Percentiles rank a stretch among this genome's conserved stretches.
These are phyloP conservation scores for Acrocyrtus sp. DNA, from an alignment of 2,888 invertebrate species.

Conservation along the genomic window DNA sequence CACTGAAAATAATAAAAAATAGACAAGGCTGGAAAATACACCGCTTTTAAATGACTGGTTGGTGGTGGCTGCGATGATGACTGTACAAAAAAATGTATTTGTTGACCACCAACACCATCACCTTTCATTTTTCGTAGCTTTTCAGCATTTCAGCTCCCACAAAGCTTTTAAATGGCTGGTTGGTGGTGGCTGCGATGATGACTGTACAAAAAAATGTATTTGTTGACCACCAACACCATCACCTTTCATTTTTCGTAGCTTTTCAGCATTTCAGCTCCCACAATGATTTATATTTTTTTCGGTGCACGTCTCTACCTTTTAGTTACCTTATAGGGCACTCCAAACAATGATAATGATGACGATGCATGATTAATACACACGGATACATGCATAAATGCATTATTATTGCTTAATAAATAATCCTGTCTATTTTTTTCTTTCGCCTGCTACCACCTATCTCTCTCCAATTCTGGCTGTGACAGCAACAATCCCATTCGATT, in stretches of 20 bases:
- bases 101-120: too few relatives aligned
- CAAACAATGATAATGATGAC: background rate
- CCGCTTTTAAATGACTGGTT: too few relatives aligned
- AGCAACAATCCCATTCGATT: background rate
- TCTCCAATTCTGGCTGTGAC: background rate
- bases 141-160: background rate
- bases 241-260: background rate
- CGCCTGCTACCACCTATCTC: background rate
- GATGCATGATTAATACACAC: background rate
- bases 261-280: background rate
- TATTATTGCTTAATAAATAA: background rate
- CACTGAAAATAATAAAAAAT: too few relatives aligned
- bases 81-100: background rate
- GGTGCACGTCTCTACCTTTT: too few relatives aligned
- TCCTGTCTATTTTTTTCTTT: background rate
- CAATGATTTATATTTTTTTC: too few relatives aligned
- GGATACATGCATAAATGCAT: background rate
- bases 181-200: too few relatives aligned
- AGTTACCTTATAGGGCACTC: background rate
- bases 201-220: background rate
- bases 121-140: background rate
- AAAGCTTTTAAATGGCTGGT: too few relatives aligned
- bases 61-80: too few relatives aligned
- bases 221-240: background rate
- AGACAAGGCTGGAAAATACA: too few relatives aligned